Base-by-base conservation (phyloP, 2,888 invertebrate species). In the Xanthorhoe designata region DNA sequence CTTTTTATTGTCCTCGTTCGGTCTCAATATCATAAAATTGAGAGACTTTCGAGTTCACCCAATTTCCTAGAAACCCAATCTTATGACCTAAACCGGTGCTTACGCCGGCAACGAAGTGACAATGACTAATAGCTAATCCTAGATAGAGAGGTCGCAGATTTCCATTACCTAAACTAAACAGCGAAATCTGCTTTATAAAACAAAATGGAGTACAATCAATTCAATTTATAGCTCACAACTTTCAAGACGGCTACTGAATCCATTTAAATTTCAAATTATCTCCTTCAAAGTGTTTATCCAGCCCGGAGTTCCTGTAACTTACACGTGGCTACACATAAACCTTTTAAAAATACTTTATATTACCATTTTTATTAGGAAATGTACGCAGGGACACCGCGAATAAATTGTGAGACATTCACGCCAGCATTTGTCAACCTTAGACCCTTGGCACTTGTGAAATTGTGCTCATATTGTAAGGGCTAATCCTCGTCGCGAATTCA, bases 381-480 rank as follows among this genome's bases (percentile, higher is more conserved):
- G 82, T 85, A 89, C 84, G 75, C 70, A 76, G 78, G 76, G 78
- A 76, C 76, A 83, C 81, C 78, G 76, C 78, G 79, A 79, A 88
- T 86, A 88, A 88, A 90, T 89, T 83, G 86, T 78, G 74, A 72
- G 79, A 82, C 83, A 83, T 88, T 85, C 81, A 82, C 80, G 76
- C 78, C 73, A 70, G 83, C 82, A 89, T 90, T 90, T 88, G 88
- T 90, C 89, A 90, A 85, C 79, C 79, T 80, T 79, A 82, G 81
- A 85, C 88, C 85, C 88, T 82, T 85, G 84, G 83, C 85, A 80
- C 83, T 83, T 86, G 89, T 86, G 89, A 88, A 91, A 91, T 89
- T 87, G 89, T 89, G 85, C 91, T 92, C 90, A 90, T 91, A 91
- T 90, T 89, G 91, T 91, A 91, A 86, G 86, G 91, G 88, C 90